Evolutionary conservation across 2,888 invertebrate genomes (phyloP).

Genomic region (Apocheima hispidaria): DNA sequence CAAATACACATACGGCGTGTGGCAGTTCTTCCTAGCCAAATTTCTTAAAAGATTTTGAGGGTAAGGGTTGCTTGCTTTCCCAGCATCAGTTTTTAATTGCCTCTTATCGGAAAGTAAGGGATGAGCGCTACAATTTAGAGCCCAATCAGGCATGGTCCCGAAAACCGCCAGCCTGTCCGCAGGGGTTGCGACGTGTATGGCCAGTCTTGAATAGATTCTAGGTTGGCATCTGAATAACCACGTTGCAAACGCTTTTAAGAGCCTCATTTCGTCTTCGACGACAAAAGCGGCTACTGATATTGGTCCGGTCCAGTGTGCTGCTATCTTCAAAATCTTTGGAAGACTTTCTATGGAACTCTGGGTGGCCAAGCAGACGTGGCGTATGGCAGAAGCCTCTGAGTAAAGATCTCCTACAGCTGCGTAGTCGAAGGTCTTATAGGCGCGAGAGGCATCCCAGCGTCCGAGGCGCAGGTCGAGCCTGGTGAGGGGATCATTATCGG

Average conservation of each 20-base stretch:
- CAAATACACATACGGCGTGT: slow-evolving; percentile 92
- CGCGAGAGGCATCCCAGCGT: slow-evolving; percentile 90
- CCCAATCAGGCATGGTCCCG: slow-evolving; percentile 86
- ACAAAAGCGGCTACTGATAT: slow-evolving; percentile 94
- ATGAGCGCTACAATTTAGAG: slow-evolving; percentile 89
- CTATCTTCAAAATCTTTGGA: slow-evolving; percentile 91
- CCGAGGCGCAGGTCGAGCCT: slow-evolving; percentile 89
- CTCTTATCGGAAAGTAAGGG: slow-evolving; percentile 88
- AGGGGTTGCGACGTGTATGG: slow-evolving; percentile 91
- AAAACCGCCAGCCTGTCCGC: slow-evolving; percentile 87
- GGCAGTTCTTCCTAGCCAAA: slow-evolving; percentile 94
- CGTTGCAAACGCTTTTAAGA: slow-evolving; percentile 90
- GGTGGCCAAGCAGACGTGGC: slow-evolving; percentile 92
- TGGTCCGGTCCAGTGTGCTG: slow-evolving; percentile 94
- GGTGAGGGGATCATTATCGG: slow-evolving; percentile 82
- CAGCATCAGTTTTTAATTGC: slow-evolving; percentile 87
- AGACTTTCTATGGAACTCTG: slow-evolving; percentile 94
- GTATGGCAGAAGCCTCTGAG: slow-evolving; percentile 83
- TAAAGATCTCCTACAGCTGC: slow-evolving; percentile 89
- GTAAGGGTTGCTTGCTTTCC: slow-evolving; percentile 92
- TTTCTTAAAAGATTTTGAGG: slow-evolving; percentile 96
- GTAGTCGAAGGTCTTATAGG: slow-evolving; percentile 91
- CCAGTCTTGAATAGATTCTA: slow-evolving; percentile 85
- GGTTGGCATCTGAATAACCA: slow-evolving; percentile 92
- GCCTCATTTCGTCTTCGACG: slow-evolving; percentile 91